Evolutionary conservation across 2,113 vertebrate genomes (phyloP), one percentile per base, ranked within the genome.

Genomic region (Chascanopsetta lugubris): DNA sequence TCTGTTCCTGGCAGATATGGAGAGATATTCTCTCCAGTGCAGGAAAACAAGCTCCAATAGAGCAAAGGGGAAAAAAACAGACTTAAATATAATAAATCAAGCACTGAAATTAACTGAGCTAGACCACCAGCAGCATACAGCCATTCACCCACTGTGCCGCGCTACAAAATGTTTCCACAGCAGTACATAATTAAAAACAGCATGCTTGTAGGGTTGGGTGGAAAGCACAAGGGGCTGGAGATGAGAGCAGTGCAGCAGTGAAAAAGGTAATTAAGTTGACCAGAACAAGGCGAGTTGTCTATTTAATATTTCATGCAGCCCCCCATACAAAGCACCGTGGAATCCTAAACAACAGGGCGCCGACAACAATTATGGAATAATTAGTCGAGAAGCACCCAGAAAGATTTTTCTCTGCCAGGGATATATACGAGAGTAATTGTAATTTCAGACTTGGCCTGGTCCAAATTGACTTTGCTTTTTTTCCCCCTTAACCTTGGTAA

Each of bases 201-300:
- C 69, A 69, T 72, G 80, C 53, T 57, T 53, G 47, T 67, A 63
- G 61, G 46, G 49, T 69, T 70, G 58, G 26, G 46, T 48, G 64
- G 60, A 54, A 76, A 77, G 57, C 69, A 77, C 76, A 55, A 60
- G 60, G 50, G 60, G 64, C 62, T 64, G 30, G 11, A 46, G 65
- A 78, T 74, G 72, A 85, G 84, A 71, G 54, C 48, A 36, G 58
- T 25, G 61, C 71, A 43, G 40, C 49, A 65, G 36, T 75, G 56
- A 83, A 82, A 86, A 87, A 84, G 65, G 77, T 90, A 89, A 92
- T 92, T 90, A 90, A 90, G 84, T 75, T 84, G 86, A 90, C 85
- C 83, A 80, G 71, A 87, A 86, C 79, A 71, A 88, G 72, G 67
- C 61, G 21, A 68, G 79, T 17, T 43, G 32, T 68, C 80, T 83